Conservation (phyloP, 2,797 vertebrate genomes). For the Spinibarbus caldwelli region DNA sequence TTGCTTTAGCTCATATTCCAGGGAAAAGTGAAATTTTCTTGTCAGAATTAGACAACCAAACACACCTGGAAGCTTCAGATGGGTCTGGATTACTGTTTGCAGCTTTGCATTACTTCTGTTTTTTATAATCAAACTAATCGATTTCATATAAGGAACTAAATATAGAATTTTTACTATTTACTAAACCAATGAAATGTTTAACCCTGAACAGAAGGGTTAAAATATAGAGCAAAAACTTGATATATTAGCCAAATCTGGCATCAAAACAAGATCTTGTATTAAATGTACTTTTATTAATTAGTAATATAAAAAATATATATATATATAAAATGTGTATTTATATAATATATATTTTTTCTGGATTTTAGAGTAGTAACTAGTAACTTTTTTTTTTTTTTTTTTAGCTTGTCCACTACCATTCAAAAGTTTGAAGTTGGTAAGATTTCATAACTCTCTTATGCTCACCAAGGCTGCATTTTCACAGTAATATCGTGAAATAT, state of each 20-base stretch:
- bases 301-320: too few species aligned
- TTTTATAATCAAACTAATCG: background rate
- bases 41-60: background rate
- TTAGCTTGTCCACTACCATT: background rate
- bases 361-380: background rate
- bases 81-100: background rate
- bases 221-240: background rate
- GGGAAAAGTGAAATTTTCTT: conserved; percentile 6
- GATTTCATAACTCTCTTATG: background rate
- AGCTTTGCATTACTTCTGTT: conserved; percentile 5
- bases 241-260: background rate
- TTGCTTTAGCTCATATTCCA: background rate
- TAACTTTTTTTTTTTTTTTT: too few species aligned
- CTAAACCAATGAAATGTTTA: background rate
- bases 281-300: background rate
- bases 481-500: background rate
- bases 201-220: background rate
- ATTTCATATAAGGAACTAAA: background rate
- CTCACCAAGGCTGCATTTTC: background rate
- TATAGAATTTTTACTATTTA: background rate
- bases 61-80: too few species aligned
- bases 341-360: too few species aligned
- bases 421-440: background rate
- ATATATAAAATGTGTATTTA: too few species aligned
- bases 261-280: background rate